Conservation (phyloP, 1,140 invertebrate species). For the Laodelphax striatellus region DNA sequence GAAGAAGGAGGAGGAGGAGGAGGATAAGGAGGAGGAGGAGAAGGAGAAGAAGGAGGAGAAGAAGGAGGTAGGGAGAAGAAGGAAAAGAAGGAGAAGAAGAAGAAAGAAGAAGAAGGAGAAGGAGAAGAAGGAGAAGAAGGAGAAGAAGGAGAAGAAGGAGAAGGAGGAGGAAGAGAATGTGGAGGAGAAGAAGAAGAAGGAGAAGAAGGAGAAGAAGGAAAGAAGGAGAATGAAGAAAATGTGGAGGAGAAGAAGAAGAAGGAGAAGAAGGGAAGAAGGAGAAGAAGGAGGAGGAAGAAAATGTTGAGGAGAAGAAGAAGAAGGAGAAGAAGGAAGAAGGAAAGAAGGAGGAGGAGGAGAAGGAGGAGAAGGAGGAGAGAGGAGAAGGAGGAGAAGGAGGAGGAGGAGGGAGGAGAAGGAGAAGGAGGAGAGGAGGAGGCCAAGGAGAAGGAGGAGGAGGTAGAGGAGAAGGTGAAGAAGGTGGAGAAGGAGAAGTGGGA, state of each 20-base stretch:
- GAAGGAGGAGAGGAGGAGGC: constrained; percentile 4
- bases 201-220: no score
- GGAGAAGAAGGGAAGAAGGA: neutral
- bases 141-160: no score
- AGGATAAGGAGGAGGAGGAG: no score
- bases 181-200: no score
- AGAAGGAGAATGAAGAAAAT: no score
- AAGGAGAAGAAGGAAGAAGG: constrained; percentile 3
- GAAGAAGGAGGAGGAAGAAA: constrained; percentile 1
- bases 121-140: no score
- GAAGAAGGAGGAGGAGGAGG: no score
- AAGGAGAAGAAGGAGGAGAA: no score
- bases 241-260: neutral
- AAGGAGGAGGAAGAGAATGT: neutral
- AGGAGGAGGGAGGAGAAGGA: constrained; percentile 9
- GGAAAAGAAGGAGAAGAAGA: neutral
- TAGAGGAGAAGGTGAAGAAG: no score
- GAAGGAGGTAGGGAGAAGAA: no score
- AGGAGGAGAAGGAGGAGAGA: constrained; percentile 4
- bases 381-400: constrained; percentile 4
- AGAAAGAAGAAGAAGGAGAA: no score
- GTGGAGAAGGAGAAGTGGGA: no score
- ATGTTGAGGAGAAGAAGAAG: constrained; percentile 5
- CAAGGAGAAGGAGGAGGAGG: neutral
- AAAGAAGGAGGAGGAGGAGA: constrained; percentile 7